Evolutionary conservation across 2,888 invertebrate genomes (phyloP).

Genomic region (Lepidochitona cinerea): DNA sequence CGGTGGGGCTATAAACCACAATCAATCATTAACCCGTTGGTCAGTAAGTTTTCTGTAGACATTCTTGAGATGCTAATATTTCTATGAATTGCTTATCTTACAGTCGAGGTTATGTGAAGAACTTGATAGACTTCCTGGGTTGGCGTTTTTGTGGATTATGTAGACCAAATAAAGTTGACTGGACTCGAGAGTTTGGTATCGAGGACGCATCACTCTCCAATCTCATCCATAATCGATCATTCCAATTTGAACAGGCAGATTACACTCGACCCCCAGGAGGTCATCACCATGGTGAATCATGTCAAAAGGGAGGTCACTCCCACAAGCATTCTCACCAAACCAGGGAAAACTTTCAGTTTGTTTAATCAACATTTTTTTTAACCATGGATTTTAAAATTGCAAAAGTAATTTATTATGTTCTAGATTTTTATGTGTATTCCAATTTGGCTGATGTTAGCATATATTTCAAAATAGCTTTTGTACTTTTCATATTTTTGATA

Average conservation of each 20-base stretch:
- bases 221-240: not conserved
- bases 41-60: too few species aligned
- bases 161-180: slow-evolving; percentile 82
- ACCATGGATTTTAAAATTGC: too few species aligned
- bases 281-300: not conserved
- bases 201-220: slow-evolving; percentile 30
- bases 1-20: not conserved
- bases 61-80: not conserved
- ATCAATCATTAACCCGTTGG: too few species aligned
- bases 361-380: too few species aligned
- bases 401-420: too few species aligned
- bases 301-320: not conserved
- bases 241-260: not conserved
- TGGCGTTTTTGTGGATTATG: slow-evolving; percentile 83
- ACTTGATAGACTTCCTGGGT: slow-evolving; percentile 88
- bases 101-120: slow-evolving; percentile 85
- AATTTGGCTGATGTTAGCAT: too few species aligned
- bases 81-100: slow-evolving; percentile 64
- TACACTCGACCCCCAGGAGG: not conserved
- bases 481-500: too few species aligned
- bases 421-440: too few species aligned
- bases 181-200: slow-evolving; percentile 75
- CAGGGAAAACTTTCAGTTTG: slow-evolving; percentile 61
- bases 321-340: slow-evolving; percentile 24
- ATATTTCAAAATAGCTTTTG: too few species aligned